Evolutionary conservation across 2,888 invertebrate genomes (phyloP).

Genomic region (Poecilobothrus nobilitatus): DNA sequence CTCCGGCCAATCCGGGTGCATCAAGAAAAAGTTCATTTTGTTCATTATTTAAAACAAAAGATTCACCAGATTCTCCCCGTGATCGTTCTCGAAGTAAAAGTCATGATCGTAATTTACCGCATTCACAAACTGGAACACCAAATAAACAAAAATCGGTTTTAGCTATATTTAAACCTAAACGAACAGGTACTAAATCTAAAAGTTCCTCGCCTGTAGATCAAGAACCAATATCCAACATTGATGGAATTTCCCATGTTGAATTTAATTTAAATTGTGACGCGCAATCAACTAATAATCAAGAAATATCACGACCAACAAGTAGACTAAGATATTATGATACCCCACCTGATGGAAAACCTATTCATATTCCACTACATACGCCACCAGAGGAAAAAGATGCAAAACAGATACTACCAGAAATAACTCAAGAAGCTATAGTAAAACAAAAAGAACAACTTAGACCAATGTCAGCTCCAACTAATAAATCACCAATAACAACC

Average conservation of each 20-base stretch:
- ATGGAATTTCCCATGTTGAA: constrained; percentile 46
- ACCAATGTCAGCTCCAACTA: constrained; percentile 32
- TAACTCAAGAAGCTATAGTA: constrained; percentile 26
- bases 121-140: constrained; percentile 50
- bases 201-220: constrained; percentile 42
- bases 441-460: constrained; percentile 21
- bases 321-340: constrained; percentile 54
- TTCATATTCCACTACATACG: constrained; percentile 67
- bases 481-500: constrained; percentile 23
- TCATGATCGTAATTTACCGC: constrained; percentile 38
- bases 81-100: constrained; percentile 59
- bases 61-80: constrained; percentile 42
- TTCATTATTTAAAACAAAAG: constrained; percentile 68
- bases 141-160: constrained; percentile 59
- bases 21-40: constrained; percentile 76
- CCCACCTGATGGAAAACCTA: constrained; percentile 53
- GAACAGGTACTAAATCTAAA: constrained; percentile 45
- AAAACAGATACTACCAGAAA: constrained; percentile 30
- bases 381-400: constrained; percentile 57
- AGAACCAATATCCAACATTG: constrained; percentile 31
- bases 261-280: constrained; percentile 36
- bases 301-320: constrained; percentile 35
- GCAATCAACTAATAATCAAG: constrained; percentile 22
- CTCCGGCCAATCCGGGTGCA: constrained; percentile 55
- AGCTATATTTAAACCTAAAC: constrained; percentile 57